phyloP scores from a whole-genome alignment of 2,113 vertebrate genomes.

The Xiphophorus hellerii region DNA sequence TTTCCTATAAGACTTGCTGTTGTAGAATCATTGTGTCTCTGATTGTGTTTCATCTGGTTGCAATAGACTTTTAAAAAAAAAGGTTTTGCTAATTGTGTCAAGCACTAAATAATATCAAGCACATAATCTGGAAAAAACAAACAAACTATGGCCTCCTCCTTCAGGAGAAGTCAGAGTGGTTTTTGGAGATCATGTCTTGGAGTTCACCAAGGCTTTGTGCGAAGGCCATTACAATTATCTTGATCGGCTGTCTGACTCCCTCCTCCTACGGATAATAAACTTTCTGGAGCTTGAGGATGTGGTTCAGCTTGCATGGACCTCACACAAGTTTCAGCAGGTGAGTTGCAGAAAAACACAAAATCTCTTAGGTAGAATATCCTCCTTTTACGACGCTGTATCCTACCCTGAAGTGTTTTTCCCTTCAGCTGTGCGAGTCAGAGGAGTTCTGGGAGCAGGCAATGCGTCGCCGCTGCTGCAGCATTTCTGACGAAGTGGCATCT shows the following conservation, averaged over 20 bases:
- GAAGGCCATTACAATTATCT: slow-evolving; percentile 84
- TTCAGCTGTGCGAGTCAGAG: slow-evolving; percentile 80
- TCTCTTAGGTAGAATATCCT: no score
- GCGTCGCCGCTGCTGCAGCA: slow-evolving; percentile 56
- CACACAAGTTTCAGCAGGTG: slow-evolving; percentile 80
- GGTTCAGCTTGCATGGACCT: slow-evolving; percentile 81
- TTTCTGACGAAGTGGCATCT: slow-evolving; percentile 78
- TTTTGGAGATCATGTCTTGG: slow-evolving; percentile 80
- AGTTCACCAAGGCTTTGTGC: slow-evolving; percentile 81
- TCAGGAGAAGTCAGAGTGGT: slow-evolving; percentile 79
- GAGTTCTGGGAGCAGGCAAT: slow-evolving; percentile 82
- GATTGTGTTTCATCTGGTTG: no score
- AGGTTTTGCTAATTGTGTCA: no score
- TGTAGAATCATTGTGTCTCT: no score
- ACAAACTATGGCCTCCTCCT: slow-evolving; percentile 4
- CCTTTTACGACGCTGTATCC: no score
- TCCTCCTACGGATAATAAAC: slow-evolving; percentile 84
- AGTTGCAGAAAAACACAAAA: slow-evolving; percentile 24
- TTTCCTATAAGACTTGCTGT: no score
- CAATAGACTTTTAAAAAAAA: no score
- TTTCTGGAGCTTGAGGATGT: slow-evolving; percentile 86
- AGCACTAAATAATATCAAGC: no score
- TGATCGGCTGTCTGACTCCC: slow-evolving; percentile 79
- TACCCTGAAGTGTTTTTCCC: background rate
- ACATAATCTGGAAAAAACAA: background rate